phyloP scores from a whole-genome alignment of 2,113 vertebrate species.

The Silurus meridionalis region DNA sequence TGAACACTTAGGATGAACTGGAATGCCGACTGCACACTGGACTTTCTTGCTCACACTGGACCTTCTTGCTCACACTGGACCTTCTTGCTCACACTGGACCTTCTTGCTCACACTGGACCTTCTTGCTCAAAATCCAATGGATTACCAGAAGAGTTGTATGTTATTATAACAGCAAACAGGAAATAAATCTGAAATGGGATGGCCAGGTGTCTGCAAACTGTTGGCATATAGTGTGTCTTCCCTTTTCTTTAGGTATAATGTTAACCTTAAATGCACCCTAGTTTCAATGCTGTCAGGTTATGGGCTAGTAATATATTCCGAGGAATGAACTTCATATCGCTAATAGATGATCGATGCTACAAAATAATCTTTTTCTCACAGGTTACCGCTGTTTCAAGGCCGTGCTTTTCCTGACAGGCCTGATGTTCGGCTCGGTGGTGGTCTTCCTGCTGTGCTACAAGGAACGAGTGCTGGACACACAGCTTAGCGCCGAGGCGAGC shows the following conservation, averaged over 20 bases:
- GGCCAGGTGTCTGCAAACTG: not conserved
- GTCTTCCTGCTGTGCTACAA: constrained; percentile 99
- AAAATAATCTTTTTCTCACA: constrained; percentile 50
- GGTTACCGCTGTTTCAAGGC: constrained; percentile 99
- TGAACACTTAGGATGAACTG: not conserved
- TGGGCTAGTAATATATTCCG: not conserved
- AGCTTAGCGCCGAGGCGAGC: constrained; percentile 92
- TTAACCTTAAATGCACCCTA: not conserved
- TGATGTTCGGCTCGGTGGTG: constrained; percentile 95
- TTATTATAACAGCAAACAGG: not conserved
- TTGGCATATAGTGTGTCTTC: not conserved
- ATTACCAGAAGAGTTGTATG: not conserved
- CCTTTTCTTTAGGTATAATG: not conserved
- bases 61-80: not conserved
- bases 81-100: not conserved
- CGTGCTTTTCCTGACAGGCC: constrained; percentile 93
- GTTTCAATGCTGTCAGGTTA: not conserved
- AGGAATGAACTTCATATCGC: not conserved
- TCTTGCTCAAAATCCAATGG: not conserved
- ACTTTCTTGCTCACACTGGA: not conserved
- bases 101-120: not conserved
- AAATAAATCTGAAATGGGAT: not conserved
- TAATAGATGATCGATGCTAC: not conserved
- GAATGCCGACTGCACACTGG: not conserved
- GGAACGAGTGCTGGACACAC: constrained; percentile 95